A percentile compares a stretch with the other conserved stretches of the same genome.
Conservation (phyloP, 2,113 vertebrate genomes). For the Falcunculus frontatus region DNA sequence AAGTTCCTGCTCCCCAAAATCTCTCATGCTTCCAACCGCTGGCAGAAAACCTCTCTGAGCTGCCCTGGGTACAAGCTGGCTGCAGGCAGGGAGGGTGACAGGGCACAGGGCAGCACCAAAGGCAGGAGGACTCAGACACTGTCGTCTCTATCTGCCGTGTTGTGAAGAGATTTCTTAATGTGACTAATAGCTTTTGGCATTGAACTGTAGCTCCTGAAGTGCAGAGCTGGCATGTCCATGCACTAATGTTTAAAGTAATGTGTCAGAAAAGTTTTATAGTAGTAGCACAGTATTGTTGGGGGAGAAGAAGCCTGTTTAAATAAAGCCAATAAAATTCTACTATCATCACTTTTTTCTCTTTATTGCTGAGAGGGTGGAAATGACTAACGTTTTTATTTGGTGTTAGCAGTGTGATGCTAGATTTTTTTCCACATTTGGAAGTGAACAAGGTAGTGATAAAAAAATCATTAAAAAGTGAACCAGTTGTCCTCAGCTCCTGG, state of each 20-base stretch:
- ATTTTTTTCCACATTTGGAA: slow-evolving; percentile 58
- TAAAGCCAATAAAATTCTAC: slow-evolving; percentile 44
- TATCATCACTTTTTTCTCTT: slow-evolving; percentile 50
- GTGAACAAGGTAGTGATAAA: slow-evolving; percentile 39
- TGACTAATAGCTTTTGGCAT: slow-evolving; percentile 61
- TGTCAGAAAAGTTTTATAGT: slow-evolving; percentile 65
- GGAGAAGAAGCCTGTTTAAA: slow-evolving; percentile 57
- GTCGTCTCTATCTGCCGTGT: neutral
- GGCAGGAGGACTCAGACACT: neutral
- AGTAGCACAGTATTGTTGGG: slow-evolving; percentile 44
- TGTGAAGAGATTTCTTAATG: slow-evolving; percentile 37
- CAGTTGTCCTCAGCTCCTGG: slow-evolving; percentile 29
- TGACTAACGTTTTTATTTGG: slow-evolving; percentile 40
- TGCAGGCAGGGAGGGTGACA: neutral
- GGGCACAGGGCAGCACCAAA: neutral
- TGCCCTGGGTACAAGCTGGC: neutral
- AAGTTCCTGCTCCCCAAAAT: neutral
- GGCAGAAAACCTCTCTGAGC: neutral
- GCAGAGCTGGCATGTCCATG: slow-evolving; percentile 42
- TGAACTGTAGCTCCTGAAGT: slow-evolving; percentile 44
- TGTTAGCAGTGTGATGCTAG: slow-evolving; percentile 36
- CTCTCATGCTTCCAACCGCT: neutral
- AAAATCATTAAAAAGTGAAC: slow-evolving; percentile 16
- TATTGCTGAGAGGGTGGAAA: slow-evolving; percentile 44
- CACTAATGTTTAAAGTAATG: slow-evolving; percentile 53